These are phyloP conservation scores for Limnephilus rhombicus DNA, from an alignment of 2,888 invertebrate genomes.

Conservation along the genomic window DNA sequence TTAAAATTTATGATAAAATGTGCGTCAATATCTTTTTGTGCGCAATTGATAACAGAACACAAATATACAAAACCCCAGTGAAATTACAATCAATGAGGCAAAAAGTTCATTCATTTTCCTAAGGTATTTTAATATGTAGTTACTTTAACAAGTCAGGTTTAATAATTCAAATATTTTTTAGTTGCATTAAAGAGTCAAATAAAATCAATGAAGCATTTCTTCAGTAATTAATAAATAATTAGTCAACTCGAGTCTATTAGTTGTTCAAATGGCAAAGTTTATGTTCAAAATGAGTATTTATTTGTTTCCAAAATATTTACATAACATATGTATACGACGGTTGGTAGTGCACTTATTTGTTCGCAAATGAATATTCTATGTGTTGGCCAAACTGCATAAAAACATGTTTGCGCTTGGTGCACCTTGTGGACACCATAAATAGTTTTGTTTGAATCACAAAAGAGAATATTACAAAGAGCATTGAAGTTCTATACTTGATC, in stretches of 20 bases:
- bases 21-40: not conserved
- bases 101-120: not conserved
- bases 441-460: conserved; percentile 45
- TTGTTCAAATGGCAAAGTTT: not conserved
- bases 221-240: not conserved
- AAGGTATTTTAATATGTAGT: not conserved
- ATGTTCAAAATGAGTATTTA: not conserved
- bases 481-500: conserved; percentile 32
- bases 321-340: not conserved
- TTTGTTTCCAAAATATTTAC: not conserved
- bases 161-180: not conserved
- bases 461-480: conserved; percentile 50
- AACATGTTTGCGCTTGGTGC: conserved; percentile 54
- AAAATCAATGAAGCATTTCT: not conserved
- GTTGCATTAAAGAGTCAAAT: not conserved
- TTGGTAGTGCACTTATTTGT: conserved; percentile 44
- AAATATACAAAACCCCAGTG: not conserved
- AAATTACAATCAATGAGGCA: not conserved
- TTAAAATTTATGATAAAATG: not conserved
- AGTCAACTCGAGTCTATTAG: not conserved
- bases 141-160: not conserved
- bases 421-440: conserved; percentile 48
- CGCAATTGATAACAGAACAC: not conserved
- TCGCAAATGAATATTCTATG: conserved; percentile 53
- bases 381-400: conserved; percentile 49